Percentiles rank a stretch among this genome's conserved stretches.
phyloP scores from a whole-genome alignment of 2,888 invertebrate genomes.

The Drosophila quinaria region DNA sequence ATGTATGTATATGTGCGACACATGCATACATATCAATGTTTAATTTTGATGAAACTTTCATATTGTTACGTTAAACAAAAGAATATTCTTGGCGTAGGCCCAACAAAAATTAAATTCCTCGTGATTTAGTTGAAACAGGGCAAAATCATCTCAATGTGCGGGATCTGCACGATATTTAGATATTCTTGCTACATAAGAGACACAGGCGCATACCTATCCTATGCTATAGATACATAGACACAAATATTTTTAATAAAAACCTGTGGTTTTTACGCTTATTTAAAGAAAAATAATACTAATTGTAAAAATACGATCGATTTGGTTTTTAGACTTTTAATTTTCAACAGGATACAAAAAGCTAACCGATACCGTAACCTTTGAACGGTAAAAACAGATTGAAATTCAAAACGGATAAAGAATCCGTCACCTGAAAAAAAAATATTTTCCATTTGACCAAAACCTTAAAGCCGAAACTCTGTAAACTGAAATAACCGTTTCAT shows the following conservation, averaged over 20 bases:
- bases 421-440: no score
- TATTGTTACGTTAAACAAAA: slow-evolving; percentile 66
- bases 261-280: slow-evolving; percentile 30
- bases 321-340: no score
- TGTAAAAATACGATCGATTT: no score
- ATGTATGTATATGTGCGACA: slow-evolving; percentile 20
- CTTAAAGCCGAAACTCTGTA: no score
- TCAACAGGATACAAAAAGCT: no score
- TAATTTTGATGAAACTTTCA: slow-evolving; percentile 63
- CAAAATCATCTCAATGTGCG: slow-evolving; percentile 42
- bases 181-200: slow-evolving; percentile 45
- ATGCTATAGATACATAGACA: slow-evolving; percentile 1
- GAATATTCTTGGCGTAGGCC: slow-evolving; percentile 58
- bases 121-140: slow-evolving; percentile 63
- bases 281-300: slow-evolving; percentile 4
- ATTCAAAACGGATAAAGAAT: no score
- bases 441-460: no score
- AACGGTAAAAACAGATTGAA: no score
- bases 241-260: slow-evolving; percentile 18
- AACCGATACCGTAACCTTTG: no score
- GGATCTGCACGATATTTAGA: slow-evolving; percentile 43
- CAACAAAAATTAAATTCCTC: slow-evolving; percentile 65
- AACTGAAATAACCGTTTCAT: no score
- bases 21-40: slow-evolving; percentile 48
- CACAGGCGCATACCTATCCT: slow-evolving; percentile 2